A percentile compares a stretch with the other conserved stretches of the same genome.
Conservation (phyloP, 2,113 vertebrate species). For the Dasyurus viverrinus region DNA sequence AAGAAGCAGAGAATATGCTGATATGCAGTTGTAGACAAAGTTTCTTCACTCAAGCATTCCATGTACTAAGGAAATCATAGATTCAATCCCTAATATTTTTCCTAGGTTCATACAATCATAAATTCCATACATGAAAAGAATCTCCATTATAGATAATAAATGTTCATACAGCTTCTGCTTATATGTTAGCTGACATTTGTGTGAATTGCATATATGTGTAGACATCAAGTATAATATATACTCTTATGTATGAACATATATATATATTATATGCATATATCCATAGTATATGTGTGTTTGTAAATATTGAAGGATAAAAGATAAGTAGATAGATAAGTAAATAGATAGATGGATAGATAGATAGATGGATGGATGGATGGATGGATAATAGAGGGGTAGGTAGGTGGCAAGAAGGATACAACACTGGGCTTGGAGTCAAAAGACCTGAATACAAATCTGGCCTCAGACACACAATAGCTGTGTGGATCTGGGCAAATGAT, state of each 20-base stretch:
- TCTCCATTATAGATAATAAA: not conserved
- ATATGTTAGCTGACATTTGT: not conserved
- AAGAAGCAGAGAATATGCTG: not conserved
- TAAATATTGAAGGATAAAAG: not conserved
- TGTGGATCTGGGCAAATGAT: not conserved
- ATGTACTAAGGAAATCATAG: not conserved
- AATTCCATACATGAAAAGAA: not conserved
- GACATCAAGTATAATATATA: not conserved
- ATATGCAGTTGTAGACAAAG: not conserved
- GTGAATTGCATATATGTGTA: not conserved
- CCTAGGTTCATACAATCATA: not conserved
- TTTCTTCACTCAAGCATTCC: not conserved
- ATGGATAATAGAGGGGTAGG: not conserved
- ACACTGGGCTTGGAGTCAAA: no score
- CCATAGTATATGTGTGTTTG: not conserved
- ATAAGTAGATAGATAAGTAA: not conserved
- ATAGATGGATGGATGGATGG: no score
- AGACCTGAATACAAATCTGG: no score
- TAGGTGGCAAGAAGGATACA: no score
- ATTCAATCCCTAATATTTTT: not conserved
- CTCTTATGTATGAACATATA: not conserved
- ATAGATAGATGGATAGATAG: no score
- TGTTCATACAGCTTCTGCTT: not conserved
- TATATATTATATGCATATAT: not conserved
- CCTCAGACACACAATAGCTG: not conserved